Evolutionary conservation across 2,113 vertebrate genomes (phyloP).

Genomic region (Grammomys dolichurus): DNA sequence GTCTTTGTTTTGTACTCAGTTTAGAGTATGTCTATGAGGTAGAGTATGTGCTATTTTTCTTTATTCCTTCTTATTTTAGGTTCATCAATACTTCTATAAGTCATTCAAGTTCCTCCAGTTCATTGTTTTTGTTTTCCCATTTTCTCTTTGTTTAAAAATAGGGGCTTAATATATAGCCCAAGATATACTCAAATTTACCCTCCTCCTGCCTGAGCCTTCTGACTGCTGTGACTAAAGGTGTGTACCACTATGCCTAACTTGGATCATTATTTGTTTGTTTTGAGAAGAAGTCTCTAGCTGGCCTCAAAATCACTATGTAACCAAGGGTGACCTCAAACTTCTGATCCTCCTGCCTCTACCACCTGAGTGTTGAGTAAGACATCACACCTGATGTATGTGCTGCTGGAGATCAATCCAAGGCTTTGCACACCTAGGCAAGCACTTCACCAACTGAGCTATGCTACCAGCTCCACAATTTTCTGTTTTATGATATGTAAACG

Average conservation of each 20-base stretch:
- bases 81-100: background rate
- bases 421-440: background rate
- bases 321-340: background rate
- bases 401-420: background rate
- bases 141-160: background rate
- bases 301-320: background rate
- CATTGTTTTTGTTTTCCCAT: background rate
- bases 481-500: background rate
- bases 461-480: background rate
- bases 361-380: background rate
- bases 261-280: background rate
- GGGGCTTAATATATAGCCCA: background rate
- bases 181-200: background rate
- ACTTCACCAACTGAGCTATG: background rate
- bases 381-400: background rate
- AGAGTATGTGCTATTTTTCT: background rate
- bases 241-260: background rate
- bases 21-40: background rate
- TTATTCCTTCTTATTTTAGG: background rate
- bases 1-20: background rate
- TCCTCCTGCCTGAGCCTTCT: background rate
- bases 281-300: background rate
- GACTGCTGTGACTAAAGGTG: background rate
- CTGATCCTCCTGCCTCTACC: background rate
- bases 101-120: conserved; percentile 40